A percentile compares a stretch with the other conserved stretches of the same genome.
These are phyloP conservation scores for Brachionus koreanus DNA, from an alignment of 1,140 invertebrate genomes.

Conservation along the genomic window DNA sequence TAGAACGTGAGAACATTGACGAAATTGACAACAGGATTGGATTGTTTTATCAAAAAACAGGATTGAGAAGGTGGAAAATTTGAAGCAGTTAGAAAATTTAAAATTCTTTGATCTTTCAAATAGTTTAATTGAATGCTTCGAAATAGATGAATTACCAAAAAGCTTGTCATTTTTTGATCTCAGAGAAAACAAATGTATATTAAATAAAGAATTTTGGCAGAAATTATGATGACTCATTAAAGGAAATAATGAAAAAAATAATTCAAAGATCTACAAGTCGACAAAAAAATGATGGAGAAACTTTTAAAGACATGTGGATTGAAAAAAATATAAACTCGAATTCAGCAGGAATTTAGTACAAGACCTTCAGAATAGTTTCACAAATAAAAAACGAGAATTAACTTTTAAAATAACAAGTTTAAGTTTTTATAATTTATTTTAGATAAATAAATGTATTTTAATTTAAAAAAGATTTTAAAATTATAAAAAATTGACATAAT, in stretches of 20 bases:
- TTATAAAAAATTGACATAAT: no score
- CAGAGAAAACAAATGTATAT: neutral
- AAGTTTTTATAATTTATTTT: no score
- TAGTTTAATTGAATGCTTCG: neutral
- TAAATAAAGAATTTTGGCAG: neutral
- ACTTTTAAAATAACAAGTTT: no score
- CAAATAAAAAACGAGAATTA: neutral
- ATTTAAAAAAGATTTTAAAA: no score
- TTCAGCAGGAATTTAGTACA: neutral
- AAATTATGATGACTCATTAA: neutral
- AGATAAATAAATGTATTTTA: no score
- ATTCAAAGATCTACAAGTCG: neutral
- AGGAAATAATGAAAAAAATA: neutral
- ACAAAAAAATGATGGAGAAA: neutral
- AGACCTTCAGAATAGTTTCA: neutral
- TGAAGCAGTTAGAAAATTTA: conserved; percentile 57
- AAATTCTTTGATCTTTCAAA: conserved; percentile 1
- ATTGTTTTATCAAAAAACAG: conserved; percentile 83
- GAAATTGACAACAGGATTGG: no score
- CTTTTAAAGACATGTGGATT: neutral
- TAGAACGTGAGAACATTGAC: no score
- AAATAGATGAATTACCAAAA: conserved; percentile 3
- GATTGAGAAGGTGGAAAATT: conserved; percentile 76
- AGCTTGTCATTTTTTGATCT: neutral
- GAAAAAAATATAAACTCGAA: conserved; percentile 17